phyloP scores from a whole-genome alignment of 2,888 invertebrate genomes.

The Sipha maydis region DNA sequence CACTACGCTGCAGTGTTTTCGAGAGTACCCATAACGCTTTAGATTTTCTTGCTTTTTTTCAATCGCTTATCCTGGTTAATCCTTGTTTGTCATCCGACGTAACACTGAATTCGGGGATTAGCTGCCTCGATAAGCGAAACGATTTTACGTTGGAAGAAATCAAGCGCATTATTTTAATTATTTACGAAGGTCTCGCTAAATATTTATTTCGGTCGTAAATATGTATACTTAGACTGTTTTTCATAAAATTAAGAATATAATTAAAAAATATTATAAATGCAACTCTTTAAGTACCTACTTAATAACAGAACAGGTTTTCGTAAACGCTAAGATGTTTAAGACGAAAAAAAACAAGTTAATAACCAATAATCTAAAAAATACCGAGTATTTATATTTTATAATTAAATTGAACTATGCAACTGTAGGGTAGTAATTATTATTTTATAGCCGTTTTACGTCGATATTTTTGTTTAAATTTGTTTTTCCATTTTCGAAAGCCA shows the following conservation, averaged over 20 bases:
- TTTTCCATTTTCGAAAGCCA: conserved; percentile 37
- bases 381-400: conserved; percentile 32
- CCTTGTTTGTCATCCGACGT: not conserved
- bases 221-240: not conserved
- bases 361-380: conserved; percentile 44
- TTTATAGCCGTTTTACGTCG: conserved; percentile 43
- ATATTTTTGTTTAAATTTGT: conserved; percentile 25
- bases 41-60: not conserved
- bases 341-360: conserved; percentile 51
- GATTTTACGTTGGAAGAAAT: not conserved
- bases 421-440: conserved; percentile 54
- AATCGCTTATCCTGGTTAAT: not conserved
- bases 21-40: not conserved
- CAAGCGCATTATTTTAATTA: not conserved
- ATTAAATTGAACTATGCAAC: conserved; percentile 35
- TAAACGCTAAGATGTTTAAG: conserved; percentile 34
- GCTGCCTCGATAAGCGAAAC: not conserved
- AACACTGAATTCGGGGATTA: not conserved
- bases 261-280: conserved; percentile 49
- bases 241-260: conserved; percentile 50
- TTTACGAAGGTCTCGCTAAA: not conserved
- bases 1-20: no score
- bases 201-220: conserved; percentile 12
- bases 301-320: conserved; percentile 42
- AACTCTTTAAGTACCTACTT: conserved; percentile 48